These are phyloP conservation scores for Atherinosoma microstoma DNA, from an alignment of 2,797 vertebrate genomes.

Conservation along the genomic window DNA sequence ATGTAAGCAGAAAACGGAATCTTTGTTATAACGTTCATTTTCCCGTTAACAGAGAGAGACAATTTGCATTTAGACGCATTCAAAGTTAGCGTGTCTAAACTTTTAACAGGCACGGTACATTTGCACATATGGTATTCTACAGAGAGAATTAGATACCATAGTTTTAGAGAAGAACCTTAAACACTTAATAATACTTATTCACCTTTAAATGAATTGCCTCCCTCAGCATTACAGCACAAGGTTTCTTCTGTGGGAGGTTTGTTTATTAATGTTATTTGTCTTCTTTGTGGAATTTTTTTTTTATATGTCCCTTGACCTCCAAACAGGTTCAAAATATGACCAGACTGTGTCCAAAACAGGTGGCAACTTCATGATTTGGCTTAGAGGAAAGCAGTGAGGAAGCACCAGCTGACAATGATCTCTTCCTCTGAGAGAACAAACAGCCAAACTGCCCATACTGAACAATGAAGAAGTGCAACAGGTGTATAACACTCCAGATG, in stretches of 20 bases:
- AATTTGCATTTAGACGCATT: slow-evolving; percentile 13
- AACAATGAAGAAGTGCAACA: slow-evolving; percentile 30
- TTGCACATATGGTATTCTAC: neutral
- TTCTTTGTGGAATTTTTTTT: too few species aligned
- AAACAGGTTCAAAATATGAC: slow-evolving; percentile 18
- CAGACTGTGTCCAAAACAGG: neutral
- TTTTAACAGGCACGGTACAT: neutral
- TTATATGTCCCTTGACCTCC: neutral
- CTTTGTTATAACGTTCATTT: neutral
- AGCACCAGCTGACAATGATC: slow-evolving; percentile 58
- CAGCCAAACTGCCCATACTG: neutral
- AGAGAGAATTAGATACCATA: neutral
- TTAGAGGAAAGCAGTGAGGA: slow-evolving; percentile 31
- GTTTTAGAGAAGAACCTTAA: neutral
- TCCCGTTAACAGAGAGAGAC: neutral
- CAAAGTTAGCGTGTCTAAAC: neutral
- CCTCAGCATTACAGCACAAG: neutral
- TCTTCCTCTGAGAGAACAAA: slow-evolving; percentile 58
- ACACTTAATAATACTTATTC: neutral
- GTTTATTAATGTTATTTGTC: neutral
- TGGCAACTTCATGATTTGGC: slow-evolving; percentile 22
- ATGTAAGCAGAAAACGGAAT: slow-evolving; percentile 6
- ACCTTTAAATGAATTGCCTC: neutral
- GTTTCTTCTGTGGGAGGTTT: neutral
- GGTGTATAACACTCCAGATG: slow-evolving; percentile 28